Base-by-base conservation (phyloP, 1,140 invertebrate species). In the Vollenhovia emeryi region DNA sequence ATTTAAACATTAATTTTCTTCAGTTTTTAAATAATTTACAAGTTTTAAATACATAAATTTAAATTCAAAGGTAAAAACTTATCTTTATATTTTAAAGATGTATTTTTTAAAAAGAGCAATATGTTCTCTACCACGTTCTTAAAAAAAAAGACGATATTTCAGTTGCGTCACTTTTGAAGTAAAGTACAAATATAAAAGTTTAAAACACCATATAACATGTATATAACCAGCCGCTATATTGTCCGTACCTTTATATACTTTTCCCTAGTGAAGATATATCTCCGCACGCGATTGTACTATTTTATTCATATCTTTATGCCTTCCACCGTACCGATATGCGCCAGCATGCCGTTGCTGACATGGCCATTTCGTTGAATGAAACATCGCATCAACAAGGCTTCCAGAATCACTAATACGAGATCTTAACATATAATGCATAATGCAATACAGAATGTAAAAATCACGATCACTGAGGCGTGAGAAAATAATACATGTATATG, bases 221-320 rank as follows among this genome's bases (percentile, higher is more conserved):
- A 27, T 79, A 45, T 82, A 73, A 68, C n/a, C 9, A 3, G 15
- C 27, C 50, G n/a, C n/a, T n/a, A 11, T 57, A 69, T 71, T 57
- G 33, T 55, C 43, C 57, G 27, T 57, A 82, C 18, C 7, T 43
- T 80, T 71, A 80, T 27, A 43, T 24, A 57, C 15, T 2, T 45
- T 59, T 13, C n/a, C n/a, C 6, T 33, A 45, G 21, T 55, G 57
- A 43, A 79, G 21, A 21, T 24, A 24, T 36, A 36, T 43, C 15
- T 79, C 36, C 21, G 36, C 13, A 82, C 33, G 9, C 5, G 24
- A 55, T 68, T 71, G 36, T 80, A 73, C 36, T 82, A 82, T 82
- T 73, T 82, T 73, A 82, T 82, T 80, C 78, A 71, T 71, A 80
- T 71, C 18, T 80, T 80, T 80, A 80, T 80, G 13, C n/a, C 36